Base-by-base conservation (phyloP, 2,888 invertebrate genomes). In the Brachypalpus laphriformis region DNA sequence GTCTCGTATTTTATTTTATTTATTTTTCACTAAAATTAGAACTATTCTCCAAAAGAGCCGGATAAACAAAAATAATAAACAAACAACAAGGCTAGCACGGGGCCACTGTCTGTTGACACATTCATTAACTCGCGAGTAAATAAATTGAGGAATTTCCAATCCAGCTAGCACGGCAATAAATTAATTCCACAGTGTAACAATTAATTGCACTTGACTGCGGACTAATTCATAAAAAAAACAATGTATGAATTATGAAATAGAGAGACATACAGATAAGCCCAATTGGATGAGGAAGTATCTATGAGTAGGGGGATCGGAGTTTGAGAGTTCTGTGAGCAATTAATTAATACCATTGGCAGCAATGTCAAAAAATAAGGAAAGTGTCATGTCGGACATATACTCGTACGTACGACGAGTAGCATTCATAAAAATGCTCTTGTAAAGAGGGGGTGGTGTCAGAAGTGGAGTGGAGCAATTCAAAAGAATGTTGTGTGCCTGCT, bases 151-250 rank as follows among this genome's bases (percentile, higher is more conserved):
- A 75, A 81, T 76, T 81, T 78, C 59, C 66, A 40, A 65, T 63
- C 68, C 75, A 54, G 40, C 83, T 76, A 76, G 57, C 71, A 42
- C 34, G 45, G 81, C 76, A 47, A 85, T 85, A 81, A 75, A 85
- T 85, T 81, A 81, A 81, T 85, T 85, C 70, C 77, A 47, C 77
- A 47, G 75, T 81, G 74, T 74, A 51, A 81, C 81, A 76, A 85
- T 85, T 85, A 85, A 85, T 85, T 81, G 85, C 85, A 85, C 85
- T 85, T 65, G 81, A 81, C 81, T 65, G 85, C 70, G 75, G 80
- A 81, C 85, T 85, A 81, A 85, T 85, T 85, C 70, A 71, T 75
- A 71, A 61, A 76, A 75, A 51, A 71, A 4, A 25, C 78, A 78
- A 51, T 71, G 71, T 71, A 72, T 81, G 75, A 80, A 59, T 80